phyloP scores from a whole-genome alignment of 2,888 invertebrate species.

The Bombylius discolor region DNA sequence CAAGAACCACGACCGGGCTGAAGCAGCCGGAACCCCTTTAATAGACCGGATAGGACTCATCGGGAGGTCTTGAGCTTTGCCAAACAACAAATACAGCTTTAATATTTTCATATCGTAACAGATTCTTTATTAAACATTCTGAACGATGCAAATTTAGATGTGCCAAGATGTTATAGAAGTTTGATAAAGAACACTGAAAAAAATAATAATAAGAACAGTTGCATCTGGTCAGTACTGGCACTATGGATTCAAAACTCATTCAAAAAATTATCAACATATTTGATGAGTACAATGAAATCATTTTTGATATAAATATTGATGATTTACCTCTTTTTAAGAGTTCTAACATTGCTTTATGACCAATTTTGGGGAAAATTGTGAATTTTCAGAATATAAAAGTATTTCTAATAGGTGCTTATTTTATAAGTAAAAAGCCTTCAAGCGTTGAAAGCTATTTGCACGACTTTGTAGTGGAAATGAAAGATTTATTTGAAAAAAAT shows the following conservation, averaged over 20 bases:
- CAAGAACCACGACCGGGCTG: too few relatives aligned
- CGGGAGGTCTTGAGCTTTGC: too few relatives aligned
- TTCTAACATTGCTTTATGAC: conserved; percentile 11
- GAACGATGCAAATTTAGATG: not conserved
- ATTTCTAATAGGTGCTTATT: conserved; percentile 8
- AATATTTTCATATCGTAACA: too few relatives aligned
- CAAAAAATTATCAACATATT: conserved; percentile 6
- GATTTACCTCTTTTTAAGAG: conserved; percentile 12
- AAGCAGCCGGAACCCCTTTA: too few relatives aligned
- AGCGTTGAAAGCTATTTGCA: conserved; percentile 5
- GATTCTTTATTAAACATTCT: too few relatives aligned
- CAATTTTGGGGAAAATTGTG: conserved; percentile 10
- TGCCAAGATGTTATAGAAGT: not conserved
- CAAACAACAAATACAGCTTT: too few relatives aligned
- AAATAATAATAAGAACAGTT: conserved; percentile 2
- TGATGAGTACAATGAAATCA: conserved; percentile 9
- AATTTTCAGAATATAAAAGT: conserved; percentile 8
- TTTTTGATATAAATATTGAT: conserved; percentile 11
- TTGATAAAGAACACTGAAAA: not conserved
- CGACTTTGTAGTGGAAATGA: conserved; percentile 5
- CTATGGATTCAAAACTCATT: conserved; percentile 10
- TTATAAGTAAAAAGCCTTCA: conserved; percentile 5
- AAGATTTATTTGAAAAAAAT: not conserved
- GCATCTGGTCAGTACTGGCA: conserved; percentile 10
- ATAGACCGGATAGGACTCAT: too few relatives aligned